Evolutionary conservation across 2,113 vertebrate genomes (phyloP), one percentile per base, ranked within the genome.

Genomic region (Callipepla squamata): DNA sequence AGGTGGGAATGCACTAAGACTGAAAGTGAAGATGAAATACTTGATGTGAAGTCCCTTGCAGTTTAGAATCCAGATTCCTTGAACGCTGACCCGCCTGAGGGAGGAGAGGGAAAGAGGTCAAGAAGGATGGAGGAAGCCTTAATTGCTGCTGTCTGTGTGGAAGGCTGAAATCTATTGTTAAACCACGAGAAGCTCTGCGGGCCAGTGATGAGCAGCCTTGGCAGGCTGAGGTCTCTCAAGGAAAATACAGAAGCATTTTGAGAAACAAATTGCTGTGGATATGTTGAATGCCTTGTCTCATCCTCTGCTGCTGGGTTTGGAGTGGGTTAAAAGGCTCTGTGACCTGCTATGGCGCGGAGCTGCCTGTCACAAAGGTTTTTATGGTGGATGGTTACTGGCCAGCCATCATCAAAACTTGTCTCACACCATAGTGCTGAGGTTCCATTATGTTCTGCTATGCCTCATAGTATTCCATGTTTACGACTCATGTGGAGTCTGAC

Each of bases 31-130:
- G 75, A 89, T 61, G 50, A 93, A 96, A 87, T 26, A 44, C 58
- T 66, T 53, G 88, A 76, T 89, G 80, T 61, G 68, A 92, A 89
- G 15, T 61, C 59, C 42, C 51, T 96, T 96, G 55, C 20, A 93
- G 90, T 92, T 90, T 96, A 91, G 93, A 96, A 96, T 91, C 28
- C 40, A 96, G 87, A 93, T 90, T 84, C 78, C 93, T 96, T 68
- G 59, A 79, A 77, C 2, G 17, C 8, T 80, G 84, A 81, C 9
- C 4, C 12, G 25, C 61, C 22, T 40, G 48, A 77, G 20, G 51
- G 38, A 48, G 20, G 17, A 25, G 58, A 74, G 45, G 17, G 47
- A 70, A 75, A 59, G n/a, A 57, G 36, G 58, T 74, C 40, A 59
- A 66, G 40, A 68, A 62, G 18, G 23, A 80, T 26, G 30, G 13